These are phyloP conservation scores for Amblyjoppa fuscipennis DNA, from an alignment of 2,888 invertebrate species.

Conservation along the genomic window DNA sequence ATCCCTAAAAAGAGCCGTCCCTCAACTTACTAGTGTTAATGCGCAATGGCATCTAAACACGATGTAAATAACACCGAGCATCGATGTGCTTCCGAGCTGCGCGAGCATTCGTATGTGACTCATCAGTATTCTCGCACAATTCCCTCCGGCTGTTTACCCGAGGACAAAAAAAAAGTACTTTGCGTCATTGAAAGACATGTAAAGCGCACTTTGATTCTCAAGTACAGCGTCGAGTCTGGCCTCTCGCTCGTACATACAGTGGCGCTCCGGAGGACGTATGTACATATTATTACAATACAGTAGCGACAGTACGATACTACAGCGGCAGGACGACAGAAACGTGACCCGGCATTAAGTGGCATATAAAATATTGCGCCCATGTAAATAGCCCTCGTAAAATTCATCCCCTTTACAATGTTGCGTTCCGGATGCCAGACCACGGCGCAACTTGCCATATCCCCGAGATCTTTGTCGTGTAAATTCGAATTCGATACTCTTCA, in stretches of 20 bases:
- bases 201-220: conserved; percentile 83
- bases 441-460: conserved; percentile 69
- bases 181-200: conserved; percentile 41
- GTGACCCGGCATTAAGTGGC: conserved; percentile 84
- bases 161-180: conserved; percentile 28
- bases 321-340: conserved; percentile 76
- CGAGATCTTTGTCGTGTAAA: conserved; percentile 72
- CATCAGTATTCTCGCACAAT: not conserved
- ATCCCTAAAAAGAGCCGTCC: too few species aligned
- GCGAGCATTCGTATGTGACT: not conserved
- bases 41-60: too few species aligned
- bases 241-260: conserved; percentile 49
- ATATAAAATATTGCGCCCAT: conserved; percentile 83
- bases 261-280: conserved; percentile 18
- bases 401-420: conserved; percentile 74
- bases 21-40: too few species aligned
- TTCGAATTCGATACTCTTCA: conserved; percentile 75
- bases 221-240: conserved; percentile 71
- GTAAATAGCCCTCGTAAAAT: conserved; percentile 83
- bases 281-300: conserved; percentile 57
- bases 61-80: too few species aligned
- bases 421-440: conserved; percentile 70
- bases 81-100: too few species aligned
- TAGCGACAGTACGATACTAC: conserved; percentile 27
- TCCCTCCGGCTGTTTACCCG: not conserved